A percentile compares a stretch with the other conserved stretches of the same genome.
phyloP scores from a whole-genome alignment of 1,140 invertebrate species.

The Pseudachorutes palmiensis region DNA sequence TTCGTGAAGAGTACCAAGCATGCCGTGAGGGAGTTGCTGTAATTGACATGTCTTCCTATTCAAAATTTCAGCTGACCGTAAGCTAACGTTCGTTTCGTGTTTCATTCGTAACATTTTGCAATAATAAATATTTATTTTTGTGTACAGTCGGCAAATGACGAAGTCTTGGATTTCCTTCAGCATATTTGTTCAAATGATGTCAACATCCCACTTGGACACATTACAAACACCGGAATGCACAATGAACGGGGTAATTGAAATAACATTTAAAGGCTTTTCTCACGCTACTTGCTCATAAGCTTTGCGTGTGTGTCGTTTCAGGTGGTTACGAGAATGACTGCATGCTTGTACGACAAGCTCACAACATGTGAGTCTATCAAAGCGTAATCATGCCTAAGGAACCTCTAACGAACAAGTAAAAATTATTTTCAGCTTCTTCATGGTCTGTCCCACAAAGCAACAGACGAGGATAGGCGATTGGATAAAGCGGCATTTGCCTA shows the following conservation, averaged over 20 bases:
- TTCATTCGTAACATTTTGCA: too few relatives aligned
- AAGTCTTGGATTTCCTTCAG: constrained; percentile 84
- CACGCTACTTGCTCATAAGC: too few relatives aligned
- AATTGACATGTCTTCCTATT: constrained; percentile 96
- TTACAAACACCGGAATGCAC: constrained; percentile 98
- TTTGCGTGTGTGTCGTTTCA: too few relatives aligned
- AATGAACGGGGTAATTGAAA: constrained; percentile 60
- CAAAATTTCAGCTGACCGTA: constrained; percentile 92
- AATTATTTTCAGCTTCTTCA: constrained; percentile 84
- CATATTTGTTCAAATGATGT: constrained; percentile 95
- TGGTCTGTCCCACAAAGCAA: constrained; percentile 96
- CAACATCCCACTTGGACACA: constrained; percentile 85
- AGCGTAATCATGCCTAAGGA: too few relatives aligned
- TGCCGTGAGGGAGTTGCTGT: constrained; percentile 88
- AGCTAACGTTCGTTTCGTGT: constrained; percentile 18
- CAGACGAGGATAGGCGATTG: constrained; percentile 89
- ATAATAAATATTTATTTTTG: constrained; percentile 31
- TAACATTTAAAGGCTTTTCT: too few relatives aligned
- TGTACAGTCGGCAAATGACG: constrained; percentile 65
- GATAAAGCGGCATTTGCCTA: constrained; percentile 75
- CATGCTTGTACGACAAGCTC: constrained; percentile 75
- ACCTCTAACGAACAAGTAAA: too few relatives aligned
- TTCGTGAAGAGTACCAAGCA: constrained; percentile 81
- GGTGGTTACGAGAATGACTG: constrained; percentile 98
- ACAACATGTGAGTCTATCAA: constrained; percentile 83